phyloP scores from a whole-genome alignment of 2,113 vertebrate genomes.

The Notarius lentiginosus region DNA sequence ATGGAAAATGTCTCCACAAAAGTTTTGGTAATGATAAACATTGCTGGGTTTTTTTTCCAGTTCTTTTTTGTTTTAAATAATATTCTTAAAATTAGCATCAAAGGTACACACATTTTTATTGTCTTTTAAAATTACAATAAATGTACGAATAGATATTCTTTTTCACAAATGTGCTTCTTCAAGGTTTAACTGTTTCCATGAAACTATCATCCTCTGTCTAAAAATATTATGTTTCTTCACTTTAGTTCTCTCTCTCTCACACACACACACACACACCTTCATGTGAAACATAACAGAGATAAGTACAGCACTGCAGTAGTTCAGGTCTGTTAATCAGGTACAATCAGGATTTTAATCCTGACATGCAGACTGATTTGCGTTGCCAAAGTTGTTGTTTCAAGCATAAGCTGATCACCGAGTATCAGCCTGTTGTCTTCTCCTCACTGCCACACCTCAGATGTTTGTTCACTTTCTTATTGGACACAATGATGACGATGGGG shows the following conservation, averaged over 20 bases:
- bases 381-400: not conserved
- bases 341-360: not conserved
- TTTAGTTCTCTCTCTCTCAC: not conserved
- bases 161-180: not conserved
- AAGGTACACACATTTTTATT: not conserved
- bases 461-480: constrained; percentile 72
- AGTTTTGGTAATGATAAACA: not conserved
- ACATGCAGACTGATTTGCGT: no score
- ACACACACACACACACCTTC: not conserved
- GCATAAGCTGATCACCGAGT: constrained; percentile 28
- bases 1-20: not conserved
- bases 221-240: not conserved
- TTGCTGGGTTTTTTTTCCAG: not conserved
- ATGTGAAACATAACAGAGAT: not conserved
- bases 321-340: not conserved
- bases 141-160: not conserved
- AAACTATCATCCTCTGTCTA: not conserved
- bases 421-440: constrained; percentile 40
- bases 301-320: constrained; percentile 24
- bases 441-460: constrained; percentile 56
- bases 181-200: not conserved
- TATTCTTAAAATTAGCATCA: no score
- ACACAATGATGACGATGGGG: constrained; percentile 70
- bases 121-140: not conserved
- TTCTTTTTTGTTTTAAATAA: no score